Percentiles rank a stretch among this genome's conserved stretches.
These are phyloP conservation scores for Rhingia campestris DNA, from an alignment of 2,888 invertebrate species.

Conservation along the genomic window DNA sequence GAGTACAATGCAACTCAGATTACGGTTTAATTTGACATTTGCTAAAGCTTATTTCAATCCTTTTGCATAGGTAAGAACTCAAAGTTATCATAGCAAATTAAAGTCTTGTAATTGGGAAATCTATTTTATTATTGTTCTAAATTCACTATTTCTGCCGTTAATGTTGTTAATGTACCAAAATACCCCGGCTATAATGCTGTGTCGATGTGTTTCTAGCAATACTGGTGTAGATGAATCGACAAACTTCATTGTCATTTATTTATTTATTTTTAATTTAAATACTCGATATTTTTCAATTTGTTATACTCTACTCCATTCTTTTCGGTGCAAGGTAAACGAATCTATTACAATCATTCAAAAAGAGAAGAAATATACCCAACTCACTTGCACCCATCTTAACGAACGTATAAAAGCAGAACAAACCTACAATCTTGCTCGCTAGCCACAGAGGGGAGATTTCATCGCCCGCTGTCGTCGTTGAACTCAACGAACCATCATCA, in stretches of 20 bases:
- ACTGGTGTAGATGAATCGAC: too few relatives aligned
- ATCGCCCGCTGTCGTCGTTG: conserved; percentile 68
- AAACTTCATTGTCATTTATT: not conserved
- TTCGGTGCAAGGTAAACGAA: conserved; percentile 10
- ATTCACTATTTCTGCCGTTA: too few relatives aligned
- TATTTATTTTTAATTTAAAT: not conserved
- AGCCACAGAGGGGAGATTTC: conserved; percentile 63
- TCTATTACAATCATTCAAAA: conserved; percentile 62
- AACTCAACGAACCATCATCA: conserved; percentile 71
- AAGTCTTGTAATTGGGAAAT: too few relatives aligned
- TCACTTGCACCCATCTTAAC: conserved; percentile 40
- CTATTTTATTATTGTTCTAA: too few relatives aligned
- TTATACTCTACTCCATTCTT: conserved; percentile 35
- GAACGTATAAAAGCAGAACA: conserved; percentile 46
- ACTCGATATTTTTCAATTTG: not conserved
- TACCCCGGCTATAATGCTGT: too few relatives aligned
- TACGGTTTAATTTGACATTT: too few relatives aligned
- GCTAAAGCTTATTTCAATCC: too few relatives aligned
- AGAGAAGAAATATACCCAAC: conserved; percentile 34
- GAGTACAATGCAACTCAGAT: too few relatives aligned
- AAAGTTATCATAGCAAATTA: too few relatives aligned
- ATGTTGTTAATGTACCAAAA: too few relatives aligned
- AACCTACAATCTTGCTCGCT: conserved; percentile 32
- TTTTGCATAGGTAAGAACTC: too few relatives aligned
- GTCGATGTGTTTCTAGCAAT: too few relatives aligned